Conservation (phyloP, 2,888 invertebrate species). For the Lypha dubia region DNA sequence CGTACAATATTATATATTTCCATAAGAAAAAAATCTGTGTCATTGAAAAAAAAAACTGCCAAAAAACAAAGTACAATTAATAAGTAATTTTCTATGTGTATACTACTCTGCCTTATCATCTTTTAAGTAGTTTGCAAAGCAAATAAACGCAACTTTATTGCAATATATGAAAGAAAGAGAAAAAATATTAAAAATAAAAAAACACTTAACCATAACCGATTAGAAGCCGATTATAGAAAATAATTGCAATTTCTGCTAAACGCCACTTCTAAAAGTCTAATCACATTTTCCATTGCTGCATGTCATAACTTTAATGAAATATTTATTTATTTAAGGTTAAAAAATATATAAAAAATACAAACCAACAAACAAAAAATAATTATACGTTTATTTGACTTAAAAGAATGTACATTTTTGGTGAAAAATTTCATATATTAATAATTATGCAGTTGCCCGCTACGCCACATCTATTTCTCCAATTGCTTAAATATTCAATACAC, state of each 20-base stretch:
- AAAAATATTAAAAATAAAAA: neutral
- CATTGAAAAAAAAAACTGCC: too few relatives aligned
- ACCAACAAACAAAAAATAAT: slow-evolving; percentile 13
- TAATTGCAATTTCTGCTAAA: slow-evolving; percentile 16
- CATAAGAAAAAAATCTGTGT: too few relatives aligned
- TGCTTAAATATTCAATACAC: slow-evolving; percentile 45
- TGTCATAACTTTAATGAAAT: slow-evolving; percentile 15
- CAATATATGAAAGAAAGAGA: neutral
- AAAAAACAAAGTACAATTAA: too few relatives aligned
- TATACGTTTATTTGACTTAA: slow-evolving; percentile 16
- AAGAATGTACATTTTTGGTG: slow-evolving; percentile 21
- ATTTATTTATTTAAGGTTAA: slow-evolving; percentile 38
- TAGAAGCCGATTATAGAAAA: neutral
- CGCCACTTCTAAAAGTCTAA: slow-evolving; percentile 18
- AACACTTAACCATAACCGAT: neutral
- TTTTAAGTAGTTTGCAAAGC: slow-evolving; percentile 1
- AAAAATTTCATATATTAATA: slow-evolving; percentile 5
- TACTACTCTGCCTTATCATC: too few relatives aligned
- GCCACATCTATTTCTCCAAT: neutral
- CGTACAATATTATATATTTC: too few relatives aligned
- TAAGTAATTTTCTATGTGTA: too few relatives aligned
- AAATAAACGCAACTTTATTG: slow-evolving; percentile 36
- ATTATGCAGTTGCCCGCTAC: slow-evolving; percentile 31
- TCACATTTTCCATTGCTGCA: neutral
- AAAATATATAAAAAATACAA: too few relatives aligned